Evolutionary conservation across 2,888 invertebrate species (phyloP).

Genomic region (Matsumyia berberina): DNA sequence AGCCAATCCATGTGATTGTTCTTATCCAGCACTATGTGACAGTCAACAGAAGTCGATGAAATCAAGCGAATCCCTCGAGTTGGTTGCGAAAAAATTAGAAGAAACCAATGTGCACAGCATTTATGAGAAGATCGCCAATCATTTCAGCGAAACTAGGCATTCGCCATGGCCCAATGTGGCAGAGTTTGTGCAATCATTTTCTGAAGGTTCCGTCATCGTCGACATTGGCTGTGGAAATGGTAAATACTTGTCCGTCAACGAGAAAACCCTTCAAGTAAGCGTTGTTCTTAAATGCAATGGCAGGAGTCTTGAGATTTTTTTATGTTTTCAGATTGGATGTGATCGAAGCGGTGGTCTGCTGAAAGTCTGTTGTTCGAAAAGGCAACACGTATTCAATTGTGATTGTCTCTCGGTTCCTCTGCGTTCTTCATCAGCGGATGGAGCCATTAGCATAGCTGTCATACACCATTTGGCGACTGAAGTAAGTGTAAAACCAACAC

Average conservation of each 20-base stretch:
- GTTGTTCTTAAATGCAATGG: neutral
- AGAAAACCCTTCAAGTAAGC: constrained; percentile 44
- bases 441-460: constrained; percentile 96
- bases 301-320: neutral
- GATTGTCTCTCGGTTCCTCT: constrained; percentile 92
- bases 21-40: constrained; percentile 89
- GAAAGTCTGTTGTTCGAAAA: constrained; percentile 87
- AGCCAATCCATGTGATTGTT: constrained; percentile 88
- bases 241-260: constrained; percentile 90
- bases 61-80: constrained; percentile 80
- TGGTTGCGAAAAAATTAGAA: constrained; percentile 88
- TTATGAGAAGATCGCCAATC: constrained; percentile 96
- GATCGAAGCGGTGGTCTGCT: constrained; percentile 91
- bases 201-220: constrained; percentile 89
- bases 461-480: constrained; percentile 96
- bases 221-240: constrained; percentile 99
- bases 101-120: constrained; percentile 92
- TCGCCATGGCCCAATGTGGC: constrained; percentile 97
- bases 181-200: constrained; percentile 89
- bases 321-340: constrained; percentile 88
- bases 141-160: constrained; percentile 97
- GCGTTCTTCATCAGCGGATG: constrained; percentile 89
- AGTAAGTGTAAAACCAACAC: constrained; percentile 83
- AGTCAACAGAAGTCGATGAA: constrained; percentile 80
- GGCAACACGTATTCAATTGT: constrained; percentile 89